These are phyloP conservation scores for Clarias laeviceps DNA, from an alignment of 2,797 vertebrate genomes.

Conservation along the genomic window DNA sequence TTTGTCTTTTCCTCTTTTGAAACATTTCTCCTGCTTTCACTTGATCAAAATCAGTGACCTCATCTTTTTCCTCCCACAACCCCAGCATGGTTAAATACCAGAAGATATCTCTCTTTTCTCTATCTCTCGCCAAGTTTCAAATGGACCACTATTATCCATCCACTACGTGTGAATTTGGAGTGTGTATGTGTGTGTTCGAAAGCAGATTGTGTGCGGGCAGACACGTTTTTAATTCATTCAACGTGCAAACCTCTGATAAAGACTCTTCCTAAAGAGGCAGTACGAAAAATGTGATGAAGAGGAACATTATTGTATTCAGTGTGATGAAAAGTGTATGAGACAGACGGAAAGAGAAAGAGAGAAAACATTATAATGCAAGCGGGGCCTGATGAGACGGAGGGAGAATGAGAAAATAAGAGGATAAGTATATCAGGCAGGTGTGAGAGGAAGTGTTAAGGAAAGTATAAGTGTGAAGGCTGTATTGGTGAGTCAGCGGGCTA, in stretches of 20 bases:
- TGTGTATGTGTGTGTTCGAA: conserved; percentile 6
- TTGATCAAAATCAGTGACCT: conserved; percentile 36
- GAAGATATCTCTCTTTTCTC: conserved; percentile 26
- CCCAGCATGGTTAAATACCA: conserved; percentile 15
- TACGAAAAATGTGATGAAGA: background rate
- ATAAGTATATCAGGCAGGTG: conserved; percentile 43
- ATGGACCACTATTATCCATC: conserved; percentile 2
- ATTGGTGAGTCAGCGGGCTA: conserved; percentile 32
- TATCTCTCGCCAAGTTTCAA: conserved; percentile 7
- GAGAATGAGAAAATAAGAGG: conserved; percentile 26
- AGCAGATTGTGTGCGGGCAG: conserved; percentile 23
- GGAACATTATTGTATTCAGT: background rate
- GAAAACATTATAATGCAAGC: conserved; percentile 30
- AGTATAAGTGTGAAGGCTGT: conserved; percentile 22
- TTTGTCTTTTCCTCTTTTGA: conserved; percentile 31
- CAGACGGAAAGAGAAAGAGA: background rate
- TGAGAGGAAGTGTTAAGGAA: conserved; percentile 14
- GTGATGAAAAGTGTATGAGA: conserved; percentile 30
- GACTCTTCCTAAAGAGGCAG: background rate
- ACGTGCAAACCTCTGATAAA: conserved; percentile 23
- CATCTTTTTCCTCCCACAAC: conserved; percentile 31
- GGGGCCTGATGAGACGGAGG: conserved; percentile 8
- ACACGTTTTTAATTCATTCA: conserved; percentile 33
- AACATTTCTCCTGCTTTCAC: conserved; percentile 14
- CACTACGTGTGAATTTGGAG: conserved; percentile 7